phyloP scores from a whole-genome alignment of 2,888 invertebrate genomes.

The Anoplius nigerrimus region DNA sequence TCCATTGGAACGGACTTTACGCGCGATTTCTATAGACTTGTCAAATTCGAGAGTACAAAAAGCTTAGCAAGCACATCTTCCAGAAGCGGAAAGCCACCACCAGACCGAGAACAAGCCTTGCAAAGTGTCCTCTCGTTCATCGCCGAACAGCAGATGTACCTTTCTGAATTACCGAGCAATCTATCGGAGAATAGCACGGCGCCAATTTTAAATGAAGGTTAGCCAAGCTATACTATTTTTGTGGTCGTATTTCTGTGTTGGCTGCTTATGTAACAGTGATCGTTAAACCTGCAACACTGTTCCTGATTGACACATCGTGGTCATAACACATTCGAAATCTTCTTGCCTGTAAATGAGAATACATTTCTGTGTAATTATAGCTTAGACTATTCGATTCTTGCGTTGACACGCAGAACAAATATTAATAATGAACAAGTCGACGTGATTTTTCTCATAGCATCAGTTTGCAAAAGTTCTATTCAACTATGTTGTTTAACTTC shows the following conservation, averaged over 20 bases:
- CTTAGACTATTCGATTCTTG: too few relatives aligned
- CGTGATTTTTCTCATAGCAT: too few relatives aligned
- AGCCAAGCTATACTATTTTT: too few relatives aligned
- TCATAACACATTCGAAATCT: not conserved
- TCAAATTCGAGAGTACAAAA: conserved; percentile 88
- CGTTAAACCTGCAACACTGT: too few relatives aligned
- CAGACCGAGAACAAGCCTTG: conserved; percentile 82
- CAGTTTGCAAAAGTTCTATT: too few relatives aligned
- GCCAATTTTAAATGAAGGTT: conserved; percentile 11
- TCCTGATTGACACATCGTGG: too few relatives aligned
- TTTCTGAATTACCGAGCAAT: conserved; percentile 63
- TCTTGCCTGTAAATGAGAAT: not conserved
- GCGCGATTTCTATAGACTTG: conserved; percentile 86
- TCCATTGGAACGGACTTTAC: conserved; percentile 85
- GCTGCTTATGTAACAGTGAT: too few relatives aligned
- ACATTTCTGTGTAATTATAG: not conserved
- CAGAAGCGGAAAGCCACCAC: conserved; percentile 78
- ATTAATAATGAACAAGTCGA: too few relatives aligned
- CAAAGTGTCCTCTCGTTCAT: conserved; percentile 86
- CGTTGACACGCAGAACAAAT: too few relatives aligned
- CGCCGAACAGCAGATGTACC: conserved; percentile 85
- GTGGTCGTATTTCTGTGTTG: too few relatives aligned
- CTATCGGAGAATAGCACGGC: conserved; percentile 46
- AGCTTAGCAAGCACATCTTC: conserved; percentile 86
- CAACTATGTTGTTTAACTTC: too few relatives aligned